Percentiles rank a stretch among this genome's conserved stretches.
phyloP scores from a whole-genome alignment of 2,888 invertebrate genomes.

The Horisme vitalbata region DNA sequence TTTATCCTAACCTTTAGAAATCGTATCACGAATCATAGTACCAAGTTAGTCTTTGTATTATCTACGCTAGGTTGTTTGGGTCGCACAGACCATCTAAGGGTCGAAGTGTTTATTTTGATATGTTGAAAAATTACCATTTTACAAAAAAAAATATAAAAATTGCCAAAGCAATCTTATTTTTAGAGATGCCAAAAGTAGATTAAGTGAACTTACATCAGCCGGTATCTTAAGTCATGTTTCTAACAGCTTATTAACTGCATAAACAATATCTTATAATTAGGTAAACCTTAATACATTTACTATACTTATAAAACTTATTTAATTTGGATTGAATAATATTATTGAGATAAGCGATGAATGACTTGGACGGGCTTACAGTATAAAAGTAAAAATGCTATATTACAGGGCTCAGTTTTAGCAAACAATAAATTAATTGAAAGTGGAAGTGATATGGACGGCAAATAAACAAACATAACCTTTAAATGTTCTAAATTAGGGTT shows the following conservation, averaged over 20 bases:
- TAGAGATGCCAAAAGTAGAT: no score
- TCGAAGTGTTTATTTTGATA: slow-evolving; percentile 55
- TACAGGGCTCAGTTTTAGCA: not conserved
- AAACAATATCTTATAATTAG: no score
- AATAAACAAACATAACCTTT: slow-evolving; percentile 2
- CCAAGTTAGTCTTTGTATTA: slow-evolving; percentile 60
- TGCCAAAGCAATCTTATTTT: no score
- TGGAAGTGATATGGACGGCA: slow-evolving; percentile 19
- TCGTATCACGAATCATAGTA: slow-evolving; percentile 63
- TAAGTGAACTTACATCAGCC: no score
- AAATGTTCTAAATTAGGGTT: no score
- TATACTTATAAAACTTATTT: slow-evolving; percentile 3
- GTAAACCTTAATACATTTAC: not conserved
- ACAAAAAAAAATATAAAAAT: not conserved
- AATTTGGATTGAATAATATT: slow-evolving; percentile 16
- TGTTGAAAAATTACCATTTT: slow-evolving; percentile 41
- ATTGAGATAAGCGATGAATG: slow-evolving; percentile 10
- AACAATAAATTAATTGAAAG: not conserved
- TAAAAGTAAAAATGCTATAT: slow-evolving; percentile 17
- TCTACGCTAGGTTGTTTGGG: slow-evolving; percentile 49
- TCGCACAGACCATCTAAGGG: no score
- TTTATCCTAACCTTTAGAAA: slow-evolving; percentile 43
- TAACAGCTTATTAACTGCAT: not conserved
- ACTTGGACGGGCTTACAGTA: slow-evolving; percentile 14
- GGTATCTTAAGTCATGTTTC: not conserved